These are phyloP conservation scores for Bryconaethiops microstoma DNA, from an alignment of 2,797 vertebrate genomes.

Conservation along the genomic window DNA sequence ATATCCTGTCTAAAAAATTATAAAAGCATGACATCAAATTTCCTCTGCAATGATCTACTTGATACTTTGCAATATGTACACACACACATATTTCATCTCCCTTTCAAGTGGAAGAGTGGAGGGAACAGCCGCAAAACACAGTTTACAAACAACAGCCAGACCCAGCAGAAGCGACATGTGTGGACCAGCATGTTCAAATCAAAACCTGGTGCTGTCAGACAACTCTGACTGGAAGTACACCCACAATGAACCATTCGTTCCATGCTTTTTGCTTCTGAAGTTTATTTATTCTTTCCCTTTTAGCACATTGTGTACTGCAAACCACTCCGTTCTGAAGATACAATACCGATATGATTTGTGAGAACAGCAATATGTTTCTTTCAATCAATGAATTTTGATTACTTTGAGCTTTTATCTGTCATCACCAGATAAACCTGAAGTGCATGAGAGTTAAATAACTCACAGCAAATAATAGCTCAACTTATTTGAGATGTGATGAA, in stretches of 20 bases:
- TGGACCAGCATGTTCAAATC: constrained; percentile 45
- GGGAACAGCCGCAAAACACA: constrained; percentile 53
- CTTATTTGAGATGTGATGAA: constrained; percentile 24
- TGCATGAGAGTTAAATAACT: not conserved
- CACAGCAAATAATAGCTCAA: constrained; percentile 4
- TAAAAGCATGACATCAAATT: constrained; percentile 36
- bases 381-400: not conserved
- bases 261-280: constrained; percentile 29
- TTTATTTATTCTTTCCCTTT: constrained; percentile 20
- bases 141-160: constrained; percentile 60
- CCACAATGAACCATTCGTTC: constrained; percentile 19
- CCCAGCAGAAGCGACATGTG: constrained; percentile 61
- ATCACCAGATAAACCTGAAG: constrained; percentile 21
- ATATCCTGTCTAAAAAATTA: constrained; percentile 17
- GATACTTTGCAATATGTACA: constrained; percentile 9
- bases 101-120: constrained; percentile 42
- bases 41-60: constrained; percentile 24
- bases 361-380: not conserved
- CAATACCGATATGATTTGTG: not conserved
- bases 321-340: not conserved
- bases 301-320: constrained; percentile 24
- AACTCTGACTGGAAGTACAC: constrained; percentile 25
- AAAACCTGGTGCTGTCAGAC: constrained; percentile 40
- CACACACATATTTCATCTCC: constrained; percentile 27
- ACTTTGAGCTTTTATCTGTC: constrained; percentile 1